Percentiles rank a stretch among this genome's conserved stretches.
Conservation (phyloP, 2,888 invertebrate species). For the Lathronympha strigana region DNA sequence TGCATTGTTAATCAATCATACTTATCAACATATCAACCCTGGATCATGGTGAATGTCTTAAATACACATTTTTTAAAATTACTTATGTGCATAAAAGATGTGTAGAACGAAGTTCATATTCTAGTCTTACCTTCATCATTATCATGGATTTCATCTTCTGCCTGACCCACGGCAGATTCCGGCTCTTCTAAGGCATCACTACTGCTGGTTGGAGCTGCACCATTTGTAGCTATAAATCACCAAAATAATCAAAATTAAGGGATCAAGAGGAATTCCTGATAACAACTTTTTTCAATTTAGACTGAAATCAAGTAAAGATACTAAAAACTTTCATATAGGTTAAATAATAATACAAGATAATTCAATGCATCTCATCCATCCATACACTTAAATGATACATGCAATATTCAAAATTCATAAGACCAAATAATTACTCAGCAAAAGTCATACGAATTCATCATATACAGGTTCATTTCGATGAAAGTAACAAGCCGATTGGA, state of each 20-base stretch:
- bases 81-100: background rate
- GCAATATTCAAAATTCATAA: no score
- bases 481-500: conserved; percentile 9
- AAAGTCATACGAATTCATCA: background rate
- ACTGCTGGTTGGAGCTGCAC: conserved; percentile 73
- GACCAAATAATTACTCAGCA: no score
- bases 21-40: no score
- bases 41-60: background rate
- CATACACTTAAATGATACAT: no score
- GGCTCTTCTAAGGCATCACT: conserved; percentile 72
- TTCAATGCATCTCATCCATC: no score
- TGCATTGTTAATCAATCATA: no score
- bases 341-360: no score
- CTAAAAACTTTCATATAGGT: no score
- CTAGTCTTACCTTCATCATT: conserved; percentile 62
- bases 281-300: no score
- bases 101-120: background rate
- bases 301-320: no score
- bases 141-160: conserved; percentile 57
- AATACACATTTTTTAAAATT: no score
- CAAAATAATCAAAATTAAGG: conserved; percentile 11
- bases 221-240: conserved; percentile 64
- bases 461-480: background rate
- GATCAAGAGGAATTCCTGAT: background rate
- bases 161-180: conserved; percentile 60